Evolutionary conservation across 2,888 invertebrate species (phyloP).

Genomic region (Sesia apiformis): DNA sequence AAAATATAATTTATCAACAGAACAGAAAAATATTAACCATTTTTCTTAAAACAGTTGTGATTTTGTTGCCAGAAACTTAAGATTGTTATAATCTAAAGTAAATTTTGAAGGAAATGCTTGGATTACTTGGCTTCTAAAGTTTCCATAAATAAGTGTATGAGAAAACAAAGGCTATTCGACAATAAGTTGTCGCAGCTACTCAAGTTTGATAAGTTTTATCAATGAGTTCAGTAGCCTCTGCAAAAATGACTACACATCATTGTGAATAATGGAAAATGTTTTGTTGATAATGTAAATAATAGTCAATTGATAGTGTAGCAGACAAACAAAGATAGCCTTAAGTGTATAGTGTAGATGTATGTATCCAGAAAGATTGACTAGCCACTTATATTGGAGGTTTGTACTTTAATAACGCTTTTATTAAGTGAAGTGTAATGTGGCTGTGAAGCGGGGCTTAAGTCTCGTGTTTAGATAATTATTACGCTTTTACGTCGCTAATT

Average conservation of each 20-base stretch:
- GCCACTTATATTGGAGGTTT: slow-evolving; percentile 44
- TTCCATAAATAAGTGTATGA: too few species aligned
- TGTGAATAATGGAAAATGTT: neutral
- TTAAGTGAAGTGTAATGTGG: slow-evolving; percentile 66
- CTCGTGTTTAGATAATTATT: slow-evolving; percentile 49
- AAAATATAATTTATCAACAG: too few species aligned
- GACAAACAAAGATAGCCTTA: slow-evolving; percentile 40
- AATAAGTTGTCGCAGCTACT: too few species aligned
- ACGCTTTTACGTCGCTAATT: slow-evolving; percentile 66
- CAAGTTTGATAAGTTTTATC: too few species aligned
- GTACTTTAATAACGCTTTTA: slow-evolving; percentile 61
- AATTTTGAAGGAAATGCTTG: too few species aligned
- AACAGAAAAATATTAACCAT: too few species aligned
- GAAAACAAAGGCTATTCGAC: too few species aligned
- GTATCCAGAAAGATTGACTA: slow-evolving; percentile 35
- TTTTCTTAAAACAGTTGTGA: too few species aligned
- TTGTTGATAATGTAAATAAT: neutral
- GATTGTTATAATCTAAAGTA: too few species aligned
- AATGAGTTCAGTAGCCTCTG: neutral
- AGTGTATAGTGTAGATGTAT: slow-evolving; percentile 34
- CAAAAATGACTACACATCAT: neutral
- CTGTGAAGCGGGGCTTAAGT: slow-evolving; percentile 60
- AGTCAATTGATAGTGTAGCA: neutral
- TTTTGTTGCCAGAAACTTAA: too few species aligned
- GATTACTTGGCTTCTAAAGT: too few species aligned